A percentile compares a stretch with the other conserved stretches of the same genome.
Evolutionary conservation across 2,113 vertebrate species (phyloP).

Genomic region (Micromys minutus): DNA sequence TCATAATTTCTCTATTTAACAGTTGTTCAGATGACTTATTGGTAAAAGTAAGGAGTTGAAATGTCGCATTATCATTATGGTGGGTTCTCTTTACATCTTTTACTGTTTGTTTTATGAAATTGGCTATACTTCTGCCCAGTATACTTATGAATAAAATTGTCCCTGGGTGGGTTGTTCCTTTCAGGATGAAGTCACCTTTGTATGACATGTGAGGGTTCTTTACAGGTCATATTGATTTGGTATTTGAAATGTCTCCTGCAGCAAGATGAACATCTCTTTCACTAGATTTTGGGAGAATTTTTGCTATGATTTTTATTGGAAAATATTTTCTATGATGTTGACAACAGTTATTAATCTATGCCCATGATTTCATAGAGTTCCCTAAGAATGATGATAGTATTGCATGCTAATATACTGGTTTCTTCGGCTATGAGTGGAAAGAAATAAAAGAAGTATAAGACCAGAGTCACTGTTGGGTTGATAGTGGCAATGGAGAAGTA

Average conservation of each 20-base stretch:
- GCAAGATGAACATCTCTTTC: background rate
- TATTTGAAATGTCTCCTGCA: background rate
- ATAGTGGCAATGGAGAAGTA: background rate
- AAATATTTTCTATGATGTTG: background rate
- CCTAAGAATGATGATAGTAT: background rate
- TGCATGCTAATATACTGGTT: background rate
- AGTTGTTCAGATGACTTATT: background rate
- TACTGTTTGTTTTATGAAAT: background rate
- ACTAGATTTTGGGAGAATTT: background rate
- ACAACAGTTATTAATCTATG: background rate
- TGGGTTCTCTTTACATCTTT: background rate
- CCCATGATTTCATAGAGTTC: background rate
- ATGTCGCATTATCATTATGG: background rate
- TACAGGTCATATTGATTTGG: background rate
- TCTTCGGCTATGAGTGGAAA: background rate
- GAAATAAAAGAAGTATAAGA: background rate
- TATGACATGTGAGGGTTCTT: background rate
- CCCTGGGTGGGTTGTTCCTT: background rate
- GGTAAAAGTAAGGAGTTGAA: background rate
- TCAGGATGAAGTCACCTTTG: background rate
- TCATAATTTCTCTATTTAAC: background rate
- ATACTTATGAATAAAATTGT: background rate
- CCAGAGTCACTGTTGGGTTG: background rate
- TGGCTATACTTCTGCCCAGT: background rate
- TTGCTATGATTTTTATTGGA: background rate